Percentiles rank a stretch among this genome's conserved stretches.
phyloP scores from a whole-genome alignment of 2,888 invertebrate species.

The Amiota communis region DNA sequence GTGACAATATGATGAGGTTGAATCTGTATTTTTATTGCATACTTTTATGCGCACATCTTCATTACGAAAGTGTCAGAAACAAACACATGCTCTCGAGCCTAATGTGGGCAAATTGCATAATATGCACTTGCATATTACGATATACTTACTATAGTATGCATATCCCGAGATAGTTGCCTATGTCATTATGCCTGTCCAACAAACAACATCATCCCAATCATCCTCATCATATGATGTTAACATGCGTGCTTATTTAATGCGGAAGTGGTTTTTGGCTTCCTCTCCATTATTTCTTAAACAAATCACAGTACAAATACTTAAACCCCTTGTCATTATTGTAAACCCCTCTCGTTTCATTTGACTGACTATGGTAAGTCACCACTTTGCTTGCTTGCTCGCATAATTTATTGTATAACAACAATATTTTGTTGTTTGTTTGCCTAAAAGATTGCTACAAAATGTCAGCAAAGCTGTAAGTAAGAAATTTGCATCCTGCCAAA shows the following conservation, averaged over 20 bases:
- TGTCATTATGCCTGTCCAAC: no score
- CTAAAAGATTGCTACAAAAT: slow-evolving; percentile 18
- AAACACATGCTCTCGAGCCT: slow-evolving; percentile 31
- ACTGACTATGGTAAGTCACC: not conserved
- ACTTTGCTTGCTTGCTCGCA: not conserved
- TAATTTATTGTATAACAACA: slow-evolving; percentile 10
- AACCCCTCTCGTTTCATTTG: not conserved
- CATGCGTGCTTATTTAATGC: not conserved
- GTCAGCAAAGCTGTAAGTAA: slow-evolving; percentile 1
- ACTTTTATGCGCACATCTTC: slow-evolving; percentile 51
- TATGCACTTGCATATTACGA: not conserved
- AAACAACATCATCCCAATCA: no score
- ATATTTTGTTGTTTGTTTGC: slow-evolving; percentile 6
- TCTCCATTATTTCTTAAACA: no score
- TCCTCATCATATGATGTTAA: not conserved
- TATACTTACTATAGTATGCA: no score
- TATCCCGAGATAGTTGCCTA: no score
- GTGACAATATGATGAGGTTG: no score
- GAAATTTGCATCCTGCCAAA: not conserved
- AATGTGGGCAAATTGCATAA: slow-evolving; percentile 26
- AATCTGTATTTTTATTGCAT: slow-evolving; percentile 40
- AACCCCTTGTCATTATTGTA: not conserved
- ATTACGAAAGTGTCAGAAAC: slow-evolving; percentile 53
- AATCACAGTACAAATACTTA: no score
- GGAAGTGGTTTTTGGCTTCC: not conserved